Evolutionary conservation across 1,140 invertebrate genomes (phyloP).

Genomic region (Drosophila eugracilis): DNA sequence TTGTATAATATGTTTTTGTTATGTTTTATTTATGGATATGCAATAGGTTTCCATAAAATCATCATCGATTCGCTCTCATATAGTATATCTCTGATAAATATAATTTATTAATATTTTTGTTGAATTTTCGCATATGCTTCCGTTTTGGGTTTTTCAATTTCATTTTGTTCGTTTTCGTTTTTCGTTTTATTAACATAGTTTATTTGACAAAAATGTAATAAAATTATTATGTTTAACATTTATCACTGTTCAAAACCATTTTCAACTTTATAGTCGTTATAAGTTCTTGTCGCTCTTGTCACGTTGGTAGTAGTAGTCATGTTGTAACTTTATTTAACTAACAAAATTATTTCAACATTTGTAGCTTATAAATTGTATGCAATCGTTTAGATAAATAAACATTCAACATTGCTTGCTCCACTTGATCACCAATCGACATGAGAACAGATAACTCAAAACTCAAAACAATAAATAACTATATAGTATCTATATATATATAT

Average conservation of each 20-base stretch:
- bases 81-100: constrained; percentile 76
- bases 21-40: constrained; percentile 49
- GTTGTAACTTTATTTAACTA: constrained; percentile 84
- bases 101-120: constrained; percentile 50
- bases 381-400: constrained; percentile 81
- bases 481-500: too few species aligned
- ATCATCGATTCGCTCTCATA: constrained; percentile 37
- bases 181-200: constrained; percentile 84
- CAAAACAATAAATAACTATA: constrained; percentile 79
- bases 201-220: constrained; percentile 85
- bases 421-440: constrained; percentile 52
- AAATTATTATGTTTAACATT: constrained; percentile 84
- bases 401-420: constrained; percentile 82
- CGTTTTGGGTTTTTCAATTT: constrained; percentile 50
- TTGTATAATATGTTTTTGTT: constrained; percentile 38
- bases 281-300: constrained; percentile 53
- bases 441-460: constrained; percentile 68
- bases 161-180: constrained; percentile 38
- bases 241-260: constrained; percentile 68
- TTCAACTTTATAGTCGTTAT: constrained; percentile 60
- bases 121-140: constrained; percentile 54
- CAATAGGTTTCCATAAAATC: constrained; percentile 69
- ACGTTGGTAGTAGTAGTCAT: constrained; percentile 65
- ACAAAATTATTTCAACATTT: constrained; percentile 83
- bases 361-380: constrained; percentile 83